phyloP scores from a whole-genome alignment of 2,797 vertebrate species.

The Sitta carolinensis region DNA sequence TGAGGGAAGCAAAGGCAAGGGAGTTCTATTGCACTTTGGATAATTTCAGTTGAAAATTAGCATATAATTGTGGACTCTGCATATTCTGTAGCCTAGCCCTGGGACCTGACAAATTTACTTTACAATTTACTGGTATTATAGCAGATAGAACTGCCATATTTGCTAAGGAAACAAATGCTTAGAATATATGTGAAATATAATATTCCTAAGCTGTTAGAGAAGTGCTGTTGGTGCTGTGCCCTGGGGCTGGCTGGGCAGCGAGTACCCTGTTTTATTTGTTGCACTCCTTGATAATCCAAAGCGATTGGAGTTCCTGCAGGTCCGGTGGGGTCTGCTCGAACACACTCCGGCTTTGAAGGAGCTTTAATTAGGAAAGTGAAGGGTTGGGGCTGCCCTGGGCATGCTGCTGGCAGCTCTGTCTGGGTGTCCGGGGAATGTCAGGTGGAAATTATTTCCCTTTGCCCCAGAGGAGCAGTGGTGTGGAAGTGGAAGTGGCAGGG shows the following conservation, averaged over 20 bases:
- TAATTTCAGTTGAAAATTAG: not conserved
- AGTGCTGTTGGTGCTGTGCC: not conserved
- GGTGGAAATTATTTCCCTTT: not conserved
- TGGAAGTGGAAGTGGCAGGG: not conserved
- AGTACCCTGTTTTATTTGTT: not conserved
- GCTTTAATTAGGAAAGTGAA: not conserved
- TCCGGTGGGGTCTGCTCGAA: not conserved
- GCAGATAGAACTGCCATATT: not conserved
- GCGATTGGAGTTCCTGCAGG: not conserved
- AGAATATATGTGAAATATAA: not conserved
- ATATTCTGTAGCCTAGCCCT: not conserved
- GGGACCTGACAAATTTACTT: not conserved
- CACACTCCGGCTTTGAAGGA: not conserved
- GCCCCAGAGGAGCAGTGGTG: not conserved
- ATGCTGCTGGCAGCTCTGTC: not conserved
- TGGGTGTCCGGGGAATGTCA: rapidly evolving
- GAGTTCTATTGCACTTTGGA: not conserved
- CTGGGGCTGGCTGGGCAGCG: not conserved
- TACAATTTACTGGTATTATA: not conserved
- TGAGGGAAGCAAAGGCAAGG: not conserved
- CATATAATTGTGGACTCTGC: not conserved
- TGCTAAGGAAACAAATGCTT: not conserved
- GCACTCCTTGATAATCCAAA: not conserved
- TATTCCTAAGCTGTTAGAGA: not conserved
- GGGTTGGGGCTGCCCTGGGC: not conserved